Evolutionary conservation across 2,113 vertebrate species (phyloP).

Genomic region (Chrysemys picta): DNA sequence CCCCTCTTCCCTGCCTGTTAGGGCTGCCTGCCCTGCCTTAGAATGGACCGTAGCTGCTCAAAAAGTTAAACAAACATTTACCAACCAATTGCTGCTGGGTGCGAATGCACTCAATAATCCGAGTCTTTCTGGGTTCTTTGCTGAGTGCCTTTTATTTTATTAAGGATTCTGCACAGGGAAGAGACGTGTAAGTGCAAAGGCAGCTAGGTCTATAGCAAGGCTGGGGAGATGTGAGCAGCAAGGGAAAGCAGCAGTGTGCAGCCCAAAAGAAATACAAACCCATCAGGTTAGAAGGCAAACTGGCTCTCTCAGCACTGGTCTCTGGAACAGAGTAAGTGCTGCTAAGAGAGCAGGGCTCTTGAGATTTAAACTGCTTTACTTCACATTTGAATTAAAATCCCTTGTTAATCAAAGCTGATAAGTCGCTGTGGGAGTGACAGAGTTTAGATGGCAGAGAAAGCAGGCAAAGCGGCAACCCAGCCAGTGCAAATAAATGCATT

Average conservation of each 20-base stretch:
- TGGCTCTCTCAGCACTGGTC: not conserved
- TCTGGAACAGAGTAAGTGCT: rapidly evolving
- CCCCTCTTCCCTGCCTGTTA: not conserved
- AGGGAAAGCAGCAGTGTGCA: rapidly evolving
- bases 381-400: rapidly evolving
- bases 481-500: not conserved
- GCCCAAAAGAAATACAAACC: rapidly evolving
- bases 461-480: not conserved
- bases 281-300: rapidly evolving
- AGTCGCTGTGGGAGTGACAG: not conserved
- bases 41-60: not conserved
- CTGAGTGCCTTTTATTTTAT: not conserved
- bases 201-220: not conserved
- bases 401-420: rapidly evolving
- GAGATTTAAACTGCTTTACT: not conserved
- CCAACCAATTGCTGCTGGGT: constrained; percentile 45
- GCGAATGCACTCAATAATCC: not conserved
- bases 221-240: not conserved
- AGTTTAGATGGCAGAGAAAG: not conserved
- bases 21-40: not conserved
- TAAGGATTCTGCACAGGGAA: rapidly evolving
- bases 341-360: rapidly evolving
- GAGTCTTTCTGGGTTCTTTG: not conserved
- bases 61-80: not conserved
- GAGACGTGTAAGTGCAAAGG: not conserved